These are phyloP conservation scores for Odontophorus gujanensis DNA, from an alignment of 2,113 vertebrate genomes.

Conservation along the genomic window DNA sequence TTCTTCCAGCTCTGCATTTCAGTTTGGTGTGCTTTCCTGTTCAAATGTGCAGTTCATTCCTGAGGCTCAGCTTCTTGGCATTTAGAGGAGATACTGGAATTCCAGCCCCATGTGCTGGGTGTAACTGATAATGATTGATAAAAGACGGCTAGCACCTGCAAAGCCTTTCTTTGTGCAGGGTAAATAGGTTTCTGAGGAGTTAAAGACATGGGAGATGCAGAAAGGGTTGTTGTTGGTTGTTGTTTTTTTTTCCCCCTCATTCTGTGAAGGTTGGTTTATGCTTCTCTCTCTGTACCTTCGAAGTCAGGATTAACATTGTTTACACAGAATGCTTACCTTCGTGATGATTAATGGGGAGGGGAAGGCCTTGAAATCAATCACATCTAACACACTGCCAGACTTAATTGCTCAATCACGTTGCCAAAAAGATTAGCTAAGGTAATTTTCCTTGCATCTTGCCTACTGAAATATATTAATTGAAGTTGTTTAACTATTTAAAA, in stretches of 20 bases:
- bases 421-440: background rate
- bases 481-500: too few species aligned
- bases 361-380: conserved; percentile 52
- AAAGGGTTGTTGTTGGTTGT: background rate
- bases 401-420: background rate
- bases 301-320: conserved; percentile 69
- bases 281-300: conserved; percentile 62
- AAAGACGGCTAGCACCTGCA: conserved; percentile 78
- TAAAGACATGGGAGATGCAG: conserved; percentile 19
- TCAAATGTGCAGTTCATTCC: background rate
- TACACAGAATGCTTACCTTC: conserved; percentile 40
- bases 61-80: background rate
- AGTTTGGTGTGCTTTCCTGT: fast-evolving
- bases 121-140: conserved; percentile 85
- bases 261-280: conserved; percentile 22
- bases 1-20: background rate
- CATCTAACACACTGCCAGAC: conserved; percentile 9
- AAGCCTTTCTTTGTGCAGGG: conserved; percentile 41
- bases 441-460: background rate
- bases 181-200: conserved; percentile 43
- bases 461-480: background rate
- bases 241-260: background rate
- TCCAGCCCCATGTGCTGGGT: conserved; percentile 74
- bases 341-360: conserved; percentile 45
- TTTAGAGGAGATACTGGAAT: conserved; percentile 73